A percentile compares a stretch with the other conserved stretches of the same genome.
Conservation (phyloP, 1,140 invertebrate species). For the Triops cancriformis region DNA sequence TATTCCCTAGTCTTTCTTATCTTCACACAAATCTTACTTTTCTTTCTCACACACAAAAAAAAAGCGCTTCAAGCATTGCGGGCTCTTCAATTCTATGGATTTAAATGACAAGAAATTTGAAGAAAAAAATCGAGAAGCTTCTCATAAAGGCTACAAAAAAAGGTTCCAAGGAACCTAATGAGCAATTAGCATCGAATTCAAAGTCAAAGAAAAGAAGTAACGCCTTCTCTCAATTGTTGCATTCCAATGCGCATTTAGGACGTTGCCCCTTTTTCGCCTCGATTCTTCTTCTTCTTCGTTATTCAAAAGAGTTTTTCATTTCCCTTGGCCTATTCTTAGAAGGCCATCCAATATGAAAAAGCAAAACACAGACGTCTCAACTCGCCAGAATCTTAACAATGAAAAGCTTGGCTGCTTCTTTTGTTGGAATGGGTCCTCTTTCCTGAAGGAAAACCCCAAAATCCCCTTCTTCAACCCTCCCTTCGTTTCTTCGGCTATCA, state of each 20-base stretch:
- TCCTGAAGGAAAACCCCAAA: not conserved
- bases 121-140: too few relatives aligned
- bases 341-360: not conserved
- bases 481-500: not conserved
- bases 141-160: too few relatives aligned
- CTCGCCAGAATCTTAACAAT: not conserved
- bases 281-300: not conserved
- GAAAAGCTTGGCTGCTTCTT: constrained; percentile 5
- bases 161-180: not conserved
- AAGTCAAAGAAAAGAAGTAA: not conserved
- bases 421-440: not conserved
- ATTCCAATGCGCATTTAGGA: constrained; percentile 13
- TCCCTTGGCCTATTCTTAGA: constrained; percentile 13
- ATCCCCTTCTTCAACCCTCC: not conserved
- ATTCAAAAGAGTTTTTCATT: not conserved
- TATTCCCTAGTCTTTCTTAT: too few relatives aligned
- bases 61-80: too few relatives aligned
- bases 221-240: constrained; percentile 1
- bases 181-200: constrained; percentile 14
- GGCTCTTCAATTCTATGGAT: too few relatives aligned
- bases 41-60: too few relatives aligned
- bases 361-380: not conserved
- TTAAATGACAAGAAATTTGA: too few relatives aligned
- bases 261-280: not conserved
- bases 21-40: too few relatives aligned